phyloP scores from a whole-genome alignment of 1,140 invertebrate species.

The Neodiprion lecontei region DNA sequence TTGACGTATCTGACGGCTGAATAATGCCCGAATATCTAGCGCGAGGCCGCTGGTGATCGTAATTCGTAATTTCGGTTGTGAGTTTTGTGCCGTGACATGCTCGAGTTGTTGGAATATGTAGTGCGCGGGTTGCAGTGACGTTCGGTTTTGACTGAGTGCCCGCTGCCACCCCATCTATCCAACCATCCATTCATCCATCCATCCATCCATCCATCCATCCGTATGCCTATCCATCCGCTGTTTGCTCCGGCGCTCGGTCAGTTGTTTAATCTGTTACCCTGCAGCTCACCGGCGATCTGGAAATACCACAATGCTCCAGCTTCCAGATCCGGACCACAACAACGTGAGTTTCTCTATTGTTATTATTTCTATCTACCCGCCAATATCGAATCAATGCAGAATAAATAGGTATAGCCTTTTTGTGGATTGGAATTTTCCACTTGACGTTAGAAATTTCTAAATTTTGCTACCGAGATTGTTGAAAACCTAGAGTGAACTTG shows the following conservation, averaged over 20 bases:
- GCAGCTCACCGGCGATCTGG: conserved; percentile 26
- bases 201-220: too few species aligned
- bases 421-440: too few species aligned
- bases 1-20: conserved; percentile 41
- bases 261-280: conserved; percentile 45
- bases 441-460: too few species aligned
- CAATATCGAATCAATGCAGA: too few species aligned
- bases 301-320: neutral
- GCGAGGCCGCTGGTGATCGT: conserved; percentile 13
- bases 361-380: too few species aligned
- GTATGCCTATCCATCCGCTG: too few species aligned
- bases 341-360: too few species aligned
- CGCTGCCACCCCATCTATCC: conserved; percentile 44
- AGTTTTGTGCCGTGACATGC: conserved; percentile 43
- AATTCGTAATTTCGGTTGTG: conserved; percentile 52
- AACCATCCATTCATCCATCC: neutral
- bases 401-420: too few species aligned
- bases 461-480: too few species aligned
- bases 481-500: too few species aligned
- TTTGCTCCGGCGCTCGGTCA: conserved; percentile 14
- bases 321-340: too few species aligned
- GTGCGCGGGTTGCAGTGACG: conserved; percentile 54
- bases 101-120: conserved; percentile 43
- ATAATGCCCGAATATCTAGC: conserved; percentile 46
- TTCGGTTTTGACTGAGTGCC: conserved; percentile 56